Conservation (phyloP, 2,888 invertebrate species). For the Yponomeuta evonymella region DNA sequence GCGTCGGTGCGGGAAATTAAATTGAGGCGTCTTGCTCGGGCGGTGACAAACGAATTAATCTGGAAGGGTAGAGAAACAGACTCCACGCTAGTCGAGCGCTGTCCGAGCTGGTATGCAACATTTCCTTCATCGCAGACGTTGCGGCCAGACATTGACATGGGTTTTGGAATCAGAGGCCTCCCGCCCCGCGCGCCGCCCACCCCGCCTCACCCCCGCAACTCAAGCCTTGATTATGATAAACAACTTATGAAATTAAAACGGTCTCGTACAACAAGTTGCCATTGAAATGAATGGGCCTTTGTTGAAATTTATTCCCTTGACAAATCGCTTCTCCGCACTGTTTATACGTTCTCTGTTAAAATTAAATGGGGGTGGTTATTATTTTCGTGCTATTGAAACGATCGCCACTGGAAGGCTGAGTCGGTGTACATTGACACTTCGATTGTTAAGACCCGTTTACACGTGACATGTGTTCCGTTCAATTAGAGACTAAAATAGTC, state of each 20-base stretch:
- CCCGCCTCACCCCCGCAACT: slow-evolving; percentile 15
- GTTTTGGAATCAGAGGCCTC: slow-evolving; percentile 41
- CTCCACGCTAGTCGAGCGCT: slow-evolving; percentile 22
- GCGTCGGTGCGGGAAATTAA: neutral
- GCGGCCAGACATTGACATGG: slow-evolving; percentile 67
- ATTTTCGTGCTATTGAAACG: slow-evolving; percentile 49
- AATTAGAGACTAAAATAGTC: slow-evolving; percentile 49
- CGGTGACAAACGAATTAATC: neutral
- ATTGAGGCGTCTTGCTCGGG: neutral
- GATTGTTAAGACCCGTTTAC: slow-evolving; percentile 38
- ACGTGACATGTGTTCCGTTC: slow-evolving; percentile 49
- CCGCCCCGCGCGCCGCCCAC: slow-evolving; percentile 26
- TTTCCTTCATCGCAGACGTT: slow-evolving; percentile 49
- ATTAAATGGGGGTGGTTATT: slow-evolving; percentile 49
- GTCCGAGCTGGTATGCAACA: slow-evolving; percentile 66
- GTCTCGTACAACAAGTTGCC: slow-evolving; percentile 70
- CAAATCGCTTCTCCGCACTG: slow-evolving; percentile 68
- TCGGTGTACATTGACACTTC: slow-evolving; percentile 61
- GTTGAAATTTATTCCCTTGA: slow-evolving; percentile 72
- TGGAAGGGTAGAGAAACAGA: neutral
- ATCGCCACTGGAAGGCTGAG: slow-evolving; percentile 63
- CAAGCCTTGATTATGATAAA: slow-evolving; percentile 72
- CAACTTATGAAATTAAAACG: slow-evolving; percentile 76
- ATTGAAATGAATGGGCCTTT: slow-evolving; percentile 72
- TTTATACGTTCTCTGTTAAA: slow-evolving; percentile 62